A percentile compares a stretch with the other conserved stretches of the same genome.
These are phyloP conservation scores for Egretta garzetta DNA, from an alignment of 2,113 vertebrate species.

Conservation along the genomic window DNA sequence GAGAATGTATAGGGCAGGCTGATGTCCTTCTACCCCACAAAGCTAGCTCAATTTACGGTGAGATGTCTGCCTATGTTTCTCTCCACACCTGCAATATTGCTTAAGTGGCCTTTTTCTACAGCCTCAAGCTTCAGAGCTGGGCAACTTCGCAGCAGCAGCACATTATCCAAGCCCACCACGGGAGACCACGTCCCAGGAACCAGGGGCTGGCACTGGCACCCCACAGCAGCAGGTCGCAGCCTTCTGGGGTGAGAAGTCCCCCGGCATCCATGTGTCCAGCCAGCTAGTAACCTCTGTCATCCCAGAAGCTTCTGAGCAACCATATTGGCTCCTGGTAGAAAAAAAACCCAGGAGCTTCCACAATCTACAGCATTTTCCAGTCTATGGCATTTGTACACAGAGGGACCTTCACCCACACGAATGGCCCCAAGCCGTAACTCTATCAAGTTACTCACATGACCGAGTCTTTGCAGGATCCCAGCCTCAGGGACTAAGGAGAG, in stretches of 20 bases:
- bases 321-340: not conserved
- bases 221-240: not conserved
- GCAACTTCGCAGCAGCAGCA: not conserved
- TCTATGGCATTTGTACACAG: not conserved
- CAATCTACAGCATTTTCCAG: not conserved
- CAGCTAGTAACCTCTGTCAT: not conserved
- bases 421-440: not conserved
- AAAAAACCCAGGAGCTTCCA: not conserved
- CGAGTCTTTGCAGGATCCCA: not conserved
- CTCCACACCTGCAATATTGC: not conserved
- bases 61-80: not conserved
- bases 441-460: not conserved
- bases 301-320: not conserved
- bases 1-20: not conserved
- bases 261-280: not conserved
- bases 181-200: not conserved
- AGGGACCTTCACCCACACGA: not conserved
- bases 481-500: not conserved
- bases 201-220: not conserved
- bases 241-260: not conserved
- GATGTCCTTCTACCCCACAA: not conserved
- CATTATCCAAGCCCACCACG: not conserved
- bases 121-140: not conserved
- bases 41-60: not conserved
- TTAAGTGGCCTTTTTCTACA: not conserved